Evolutionary conservation across 2,113 vertebrate genomes (phyloP).

Genomic region (Neodontobutis hainanensis): DNA sequence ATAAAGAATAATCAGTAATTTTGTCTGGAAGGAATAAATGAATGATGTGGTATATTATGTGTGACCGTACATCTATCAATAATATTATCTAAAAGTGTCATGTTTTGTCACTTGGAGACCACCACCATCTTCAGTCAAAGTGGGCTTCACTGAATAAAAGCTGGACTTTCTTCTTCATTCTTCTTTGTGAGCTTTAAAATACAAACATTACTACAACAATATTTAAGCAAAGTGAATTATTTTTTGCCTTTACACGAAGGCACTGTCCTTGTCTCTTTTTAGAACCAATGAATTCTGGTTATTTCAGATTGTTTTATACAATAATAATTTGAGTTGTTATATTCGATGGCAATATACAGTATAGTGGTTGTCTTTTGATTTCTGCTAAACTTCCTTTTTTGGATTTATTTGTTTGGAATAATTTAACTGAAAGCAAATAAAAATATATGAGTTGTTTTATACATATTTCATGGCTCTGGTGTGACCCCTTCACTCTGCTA

Average conservation of each 20-base stretch:
- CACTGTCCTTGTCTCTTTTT: conserved; percentile 72
- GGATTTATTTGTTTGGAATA: conserved; percentile 70
- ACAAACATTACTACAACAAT: conserved; percentile 63
- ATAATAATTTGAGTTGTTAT: conserved; percentile 71
- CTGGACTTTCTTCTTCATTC: conserved; percentile 52
- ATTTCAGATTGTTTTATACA: conserved; percentile 74
- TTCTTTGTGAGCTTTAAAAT: conserved; percentile 77
- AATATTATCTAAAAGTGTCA: background rate
- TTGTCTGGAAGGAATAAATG: conserved; percentile 2
- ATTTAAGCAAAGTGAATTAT: conserved; percentile 75
- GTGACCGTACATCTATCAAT: too few relatives aligned
- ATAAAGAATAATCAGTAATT: background rate
- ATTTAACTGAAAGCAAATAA: conserved; percentile 74
- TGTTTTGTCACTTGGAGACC: conserved; percentile 22
- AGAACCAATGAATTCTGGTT: conserved; percentile 74
- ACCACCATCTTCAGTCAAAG: conserved; percentile 36
- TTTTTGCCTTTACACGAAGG: conserved; percentile 71
- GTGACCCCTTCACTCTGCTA: background rate
- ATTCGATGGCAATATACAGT: conserved; percentile 76
- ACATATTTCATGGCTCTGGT: conserved; percentile 44
- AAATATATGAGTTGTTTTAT: conserved; percentile 68
- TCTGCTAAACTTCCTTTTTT: conserved; percentile 64
- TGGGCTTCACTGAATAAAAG: conserved; percentile 34
- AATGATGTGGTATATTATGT: conserved; percentile 5
- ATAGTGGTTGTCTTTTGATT: conserved; percentile 70